Percentiles rank a stretch among this genome's conserved stretches.
Conservation (phyloP, 2,113 vertebrate genomes). For the Gobio gobio region DNA sequence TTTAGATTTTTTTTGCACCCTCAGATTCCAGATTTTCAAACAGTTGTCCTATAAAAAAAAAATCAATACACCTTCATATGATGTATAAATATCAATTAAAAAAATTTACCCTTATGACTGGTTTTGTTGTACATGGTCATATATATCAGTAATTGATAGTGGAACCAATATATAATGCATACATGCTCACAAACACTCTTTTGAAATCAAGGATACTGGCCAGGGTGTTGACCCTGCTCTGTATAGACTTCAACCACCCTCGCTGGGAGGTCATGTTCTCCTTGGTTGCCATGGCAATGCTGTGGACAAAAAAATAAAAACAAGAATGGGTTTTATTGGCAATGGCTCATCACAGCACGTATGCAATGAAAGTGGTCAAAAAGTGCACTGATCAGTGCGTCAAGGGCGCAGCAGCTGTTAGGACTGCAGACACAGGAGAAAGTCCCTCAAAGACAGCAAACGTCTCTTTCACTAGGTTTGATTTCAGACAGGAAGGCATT, state of each 20-base stretch:
- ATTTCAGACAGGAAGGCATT: constrained; percentile 33
- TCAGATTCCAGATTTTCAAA: too few relatives aligned
- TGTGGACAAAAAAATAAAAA: constrained; percentile 67
- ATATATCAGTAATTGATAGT: not conserved
- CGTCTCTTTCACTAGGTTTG: not conserved
- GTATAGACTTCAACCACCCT: constrained; percentile 94
- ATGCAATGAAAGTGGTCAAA: not conserved
- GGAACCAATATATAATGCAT: not conserved
- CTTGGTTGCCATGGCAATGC: constrained; percentile 99
- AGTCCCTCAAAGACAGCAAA: constrained; percentile 2
- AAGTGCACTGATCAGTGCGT: not conserved
- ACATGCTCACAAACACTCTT: not conserved
- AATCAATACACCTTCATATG: too few relatives aligned
- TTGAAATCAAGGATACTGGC: constrained; percentile 93
- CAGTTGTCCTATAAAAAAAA: too few relatives aligned
- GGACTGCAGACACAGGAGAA: constrained; percentile 27
- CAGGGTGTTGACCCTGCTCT: constrained; percentile 96
- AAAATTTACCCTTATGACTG: too few relatives aligned
- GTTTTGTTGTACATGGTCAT: too few relatives aligned
- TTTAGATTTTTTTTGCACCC: too few relatives aligned
- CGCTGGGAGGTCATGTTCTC: constrained; percentile 99
- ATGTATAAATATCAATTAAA: too few relatives aligned
- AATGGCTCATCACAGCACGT: not conserved
- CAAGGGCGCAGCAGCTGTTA: constrained; percentile 7
- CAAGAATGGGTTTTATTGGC: constrained; percentile 1